A percentile compares a stretch with the other conserved stretches of the same genome.
phyloP scores from a whole-genome alignment of 1,140 invertebrate species.

The Vanessa atalanta region DNA sequence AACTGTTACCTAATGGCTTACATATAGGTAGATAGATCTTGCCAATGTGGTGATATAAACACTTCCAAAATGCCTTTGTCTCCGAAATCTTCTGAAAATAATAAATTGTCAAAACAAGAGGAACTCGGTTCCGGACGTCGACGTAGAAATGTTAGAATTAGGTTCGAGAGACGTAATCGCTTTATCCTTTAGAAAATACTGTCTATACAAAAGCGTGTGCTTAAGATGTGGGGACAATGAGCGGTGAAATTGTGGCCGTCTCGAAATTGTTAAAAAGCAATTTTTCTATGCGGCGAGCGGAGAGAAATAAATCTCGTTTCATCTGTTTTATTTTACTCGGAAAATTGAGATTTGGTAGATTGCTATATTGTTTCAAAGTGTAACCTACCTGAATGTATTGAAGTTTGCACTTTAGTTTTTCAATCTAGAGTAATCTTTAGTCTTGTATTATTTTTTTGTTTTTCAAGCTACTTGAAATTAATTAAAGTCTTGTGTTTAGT shows the following conservation, averaged over 20 bases:
- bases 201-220: slow-evolving; percentile 15
- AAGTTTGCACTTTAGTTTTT: too few species aligned
- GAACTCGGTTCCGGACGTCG: background rate
- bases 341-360: too few species aligned
- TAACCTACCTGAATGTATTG: too few species aligned
- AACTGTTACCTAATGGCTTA: too few species aligned
- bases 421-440: too few species aligned
- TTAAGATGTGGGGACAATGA: slow-evolving; percentile 12
- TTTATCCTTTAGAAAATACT: slow-evolving; percentile 17
- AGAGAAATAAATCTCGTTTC: background rate
- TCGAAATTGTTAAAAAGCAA: slow-evolving; percentile 5
- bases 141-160: slow-evolving; percentile 6
- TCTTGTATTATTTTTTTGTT: too few species aligned
- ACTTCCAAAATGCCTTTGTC: background rate
- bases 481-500: too few species aligned
- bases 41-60: too few species aligned
- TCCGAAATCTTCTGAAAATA: background rate
- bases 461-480: too few species aligned
- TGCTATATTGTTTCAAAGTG: too few species aligned
- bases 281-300: background rate
- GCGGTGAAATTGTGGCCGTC: slow-evolving; percentile 14
- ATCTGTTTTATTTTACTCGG: background rate
- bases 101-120: slow-evolving; percentile 1
- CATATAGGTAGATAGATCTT: too few species aligned
- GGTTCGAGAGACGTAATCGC: slow-evolving; percentile 10